Percentiles rank a stretch among this genome's conserved stretches.
These are phyloP conservation scores for Drosophila meridiana DNA, from an alignment of 2,888 invertebrate genomes.

Conservation along the genomic window DNA sequence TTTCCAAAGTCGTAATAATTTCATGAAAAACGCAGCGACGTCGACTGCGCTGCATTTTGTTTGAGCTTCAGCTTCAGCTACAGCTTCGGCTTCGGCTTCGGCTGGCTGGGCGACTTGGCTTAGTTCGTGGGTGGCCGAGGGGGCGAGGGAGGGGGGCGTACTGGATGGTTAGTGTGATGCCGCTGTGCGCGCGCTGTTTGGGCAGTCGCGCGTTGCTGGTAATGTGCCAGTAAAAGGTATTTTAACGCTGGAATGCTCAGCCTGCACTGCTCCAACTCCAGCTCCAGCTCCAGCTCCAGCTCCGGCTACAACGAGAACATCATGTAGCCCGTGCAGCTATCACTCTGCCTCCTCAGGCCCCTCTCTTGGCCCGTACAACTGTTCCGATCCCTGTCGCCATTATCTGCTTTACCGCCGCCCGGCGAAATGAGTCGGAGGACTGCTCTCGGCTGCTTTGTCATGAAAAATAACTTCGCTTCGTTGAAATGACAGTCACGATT, in stretches of 20 bases:
- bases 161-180: background rate
- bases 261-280: background rate
- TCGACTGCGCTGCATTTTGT: constrained; percentile 54
- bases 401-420: constrained; percentile 59
- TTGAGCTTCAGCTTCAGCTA: constrained; percentile 22
- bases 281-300: background rate
- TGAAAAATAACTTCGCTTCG: constrained; percentile 79
- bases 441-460: constrained; percentile 72
- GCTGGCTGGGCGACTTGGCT: constrained; percentile 23
- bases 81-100: background rate
- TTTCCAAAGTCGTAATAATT: constrained; percentile 81
- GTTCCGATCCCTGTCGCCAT: constrained; percentile 53
- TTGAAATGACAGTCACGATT: constrained; percentile 79
- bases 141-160: background rate
- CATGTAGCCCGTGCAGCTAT: constrained; percentile 39
- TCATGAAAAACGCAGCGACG: constrained; percentile 78
- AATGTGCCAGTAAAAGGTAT: constrained; percentile 80
- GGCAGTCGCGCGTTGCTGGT: constrained; percentile 55
- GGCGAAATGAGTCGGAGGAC: constrained; percentile 54
- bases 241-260: constrained; percentile 73
- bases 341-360: constrained; percentile 13
- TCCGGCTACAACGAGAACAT: constrained; percentile 15
- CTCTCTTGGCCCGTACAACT: constrained; percentile 4
- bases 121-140: constrained; percentile 5
- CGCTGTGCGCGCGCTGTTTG: constrained; percentile 12